Percentiles rank a stretch among this genome's conserved stretches.
Conservation (phyloP, 2,888 invertebrate species). For the Drosophila fulvimacula region DNA sequence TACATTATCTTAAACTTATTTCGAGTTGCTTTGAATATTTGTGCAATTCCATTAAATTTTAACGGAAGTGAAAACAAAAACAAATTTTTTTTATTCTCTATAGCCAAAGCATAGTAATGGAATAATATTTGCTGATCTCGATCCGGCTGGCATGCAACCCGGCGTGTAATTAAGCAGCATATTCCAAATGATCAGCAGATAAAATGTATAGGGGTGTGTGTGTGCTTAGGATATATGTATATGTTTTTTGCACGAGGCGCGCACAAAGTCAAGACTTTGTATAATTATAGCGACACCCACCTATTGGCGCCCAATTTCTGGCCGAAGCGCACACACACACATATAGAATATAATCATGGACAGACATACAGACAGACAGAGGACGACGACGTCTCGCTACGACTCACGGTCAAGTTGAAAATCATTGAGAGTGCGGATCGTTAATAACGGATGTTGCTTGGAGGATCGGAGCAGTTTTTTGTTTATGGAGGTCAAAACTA, state of each 20-base stretch:
- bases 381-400: slow-evolving; percentile 42
- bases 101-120: not conserved
- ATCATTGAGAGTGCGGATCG: slow-evolving; percentile 68
- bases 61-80: not conserved
- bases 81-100: not conserved
- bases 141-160: slow-evolving; percentile 5
- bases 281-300: slow-evolving; percentile 81
- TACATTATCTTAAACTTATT: not conserved
- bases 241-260: slow-evolving; percentile 78
- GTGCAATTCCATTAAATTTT: not conserved
- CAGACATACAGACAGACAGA: slow-evolving; percentile 29
- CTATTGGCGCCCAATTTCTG: slow-evolving; percentile 79
- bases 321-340: slow-evolving; percentile 41
- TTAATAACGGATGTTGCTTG: slow-evolving; percentile 45
- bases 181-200: slow-evolving; percentile 24
- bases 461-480: slow-evolving; percentile 22
- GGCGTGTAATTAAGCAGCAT: slow-evolving; percentile 30
- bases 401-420: slow-evolving; percentile 80
- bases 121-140: slow-evolving; percentile 3
- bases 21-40: not conserved
- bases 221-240: slow-evolving; percentile 32
- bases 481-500: slow-evolving; percentile 57
- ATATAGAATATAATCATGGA: slow-evolving; percentile 57
- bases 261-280: slow-evolving; percentile 77
- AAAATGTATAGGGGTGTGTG: not conserved